Conservation (phyloP, 2,888 invertebrate species). For the Lasioglossum figueresi region DNA sequence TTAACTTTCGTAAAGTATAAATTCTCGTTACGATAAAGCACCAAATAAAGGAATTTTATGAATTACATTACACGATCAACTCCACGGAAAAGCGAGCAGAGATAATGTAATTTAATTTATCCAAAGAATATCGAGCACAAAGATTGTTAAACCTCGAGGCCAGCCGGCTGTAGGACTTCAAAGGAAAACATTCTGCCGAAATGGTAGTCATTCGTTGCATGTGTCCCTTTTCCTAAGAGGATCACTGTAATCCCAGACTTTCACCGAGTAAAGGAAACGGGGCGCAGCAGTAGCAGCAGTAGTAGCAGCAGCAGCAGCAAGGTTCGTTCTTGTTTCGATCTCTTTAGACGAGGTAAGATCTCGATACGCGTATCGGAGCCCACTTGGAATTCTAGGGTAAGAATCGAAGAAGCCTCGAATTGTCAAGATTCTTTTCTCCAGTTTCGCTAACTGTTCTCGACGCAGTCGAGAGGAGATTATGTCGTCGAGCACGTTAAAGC, state of each 20-base stretch:
- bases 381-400: constrained; percentile 41
- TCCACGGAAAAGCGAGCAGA: too few relatives aligned
- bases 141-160: neutral
- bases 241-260: constrained; percentile 1
- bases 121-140: neutral
- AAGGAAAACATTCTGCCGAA: neutral
- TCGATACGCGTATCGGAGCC: constrained; percentile 37
- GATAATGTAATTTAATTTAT: neutral
- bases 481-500: constrained; percentile 47
- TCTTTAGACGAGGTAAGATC: constrained; percentile 18
- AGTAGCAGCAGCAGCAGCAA: neutral
- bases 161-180: neutral
- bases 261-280: constrained; percentile 1
- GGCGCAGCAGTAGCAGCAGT: neutral
- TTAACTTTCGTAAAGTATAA: neutral
- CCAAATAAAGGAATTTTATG: too few relatives aligned
- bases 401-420: constrained; percentile 46
- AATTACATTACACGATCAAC: neutral
- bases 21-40: neutral
- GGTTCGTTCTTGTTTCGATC: constrained; percentile 26
- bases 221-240: neutral
- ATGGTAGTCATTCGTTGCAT: neutral
- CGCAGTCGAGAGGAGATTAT: constrained; percentile 56
- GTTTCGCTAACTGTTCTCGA: constrained; percentile 59
- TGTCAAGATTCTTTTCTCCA: constrained; percentile 56